Percentiles rank a stretch among this genome's conserved stretches.
Evolutionary conservation across 2,888 invertebrate genomes (phyloP).

Genomic region (Tridacna crocea): DNA sequence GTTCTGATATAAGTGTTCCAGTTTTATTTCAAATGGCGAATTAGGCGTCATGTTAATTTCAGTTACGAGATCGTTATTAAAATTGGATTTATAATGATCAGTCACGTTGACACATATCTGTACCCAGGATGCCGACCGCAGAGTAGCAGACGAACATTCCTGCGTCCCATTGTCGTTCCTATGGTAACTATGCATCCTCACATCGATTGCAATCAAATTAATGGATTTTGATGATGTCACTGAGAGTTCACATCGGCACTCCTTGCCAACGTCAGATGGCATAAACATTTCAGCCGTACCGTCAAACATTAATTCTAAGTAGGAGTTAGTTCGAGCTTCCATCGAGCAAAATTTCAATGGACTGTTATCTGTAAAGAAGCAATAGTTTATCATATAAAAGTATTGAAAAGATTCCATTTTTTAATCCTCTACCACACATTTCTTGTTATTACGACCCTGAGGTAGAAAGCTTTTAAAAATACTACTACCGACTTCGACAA

Average conservation of each 20-base stretch:
- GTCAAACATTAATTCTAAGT: slow-evolving; percentile 6
- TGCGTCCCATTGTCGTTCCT: slow-evolving; percentile 7
- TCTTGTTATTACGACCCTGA: too few relatives aligned
- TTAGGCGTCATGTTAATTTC: neutral
- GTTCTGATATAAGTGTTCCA: neutral
- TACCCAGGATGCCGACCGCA: neutral
- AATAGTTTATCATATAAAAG: neutral
- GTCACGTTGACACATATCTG: neutral
- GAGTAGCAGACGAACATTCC: slow-evolving; percentile 15
- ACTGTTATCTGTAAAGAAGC: neutral
- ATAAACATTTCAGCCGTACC: neutral
- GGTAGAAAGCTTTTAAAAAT: too few relatives aligned
- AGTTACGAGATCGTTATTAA: neutral
- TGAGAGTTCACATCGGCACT: neutral
- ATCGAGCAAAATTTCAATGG: slow-evolving; percentile 1
- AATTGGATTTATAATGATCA: slow-evolving; percentile 4
- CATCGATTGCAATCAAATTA: neutral
- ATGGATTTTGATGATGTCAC: neutral
- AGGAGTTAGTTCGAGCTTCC: neutral
- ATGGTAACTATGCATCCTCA: slow-evolving; percentile 1
- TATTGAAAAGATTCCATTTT: neutral
- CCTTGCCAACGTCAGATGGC: neutral
- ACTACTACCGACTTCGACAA: too few relatives aligned
- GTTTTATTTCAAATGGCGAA: neutral
- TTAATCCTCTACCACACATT: neutral